Evolutionary conservation across 2,888 invertebrate genomes (phyloP).

Genomic region (Dione juno): DNA sequence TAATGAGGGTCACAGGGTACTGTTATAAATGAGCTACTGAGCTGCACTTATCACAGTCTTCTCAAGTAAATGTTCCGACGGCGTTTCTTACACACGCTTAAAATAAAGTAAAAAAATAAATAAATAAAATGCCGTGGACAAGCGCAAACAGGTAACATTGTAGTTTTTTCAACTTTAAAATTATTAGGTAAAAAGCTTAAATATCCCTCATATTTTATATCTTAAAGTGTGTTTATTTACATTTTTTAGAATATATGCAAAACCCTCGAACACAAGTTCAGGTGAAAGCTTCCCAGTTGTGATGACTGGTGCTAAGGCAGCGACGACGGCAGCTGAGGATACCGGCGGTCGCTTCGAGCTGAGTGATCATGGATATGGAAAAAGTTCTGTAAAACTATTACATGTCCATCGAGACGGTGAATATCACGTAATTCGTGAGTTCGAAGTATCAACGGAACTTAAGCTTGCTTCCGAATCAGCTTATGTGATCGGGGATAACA

Average conservation of each 20-base stretch:
- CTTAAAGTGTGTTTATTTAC: slow-evolving; percentile 6
- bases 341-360: slow-evolving; percentile 84
- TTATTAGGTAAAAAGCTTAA: background rate
- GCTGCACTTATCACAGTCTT: slow-evolving; percentile 59
- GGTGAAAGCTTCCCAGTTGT: slow-evolving; percentile 52
- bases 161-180: background rate
- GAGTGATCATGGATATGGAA: slow-evolving; percentile 88
- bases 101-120: slow-evolving; percentile 70
- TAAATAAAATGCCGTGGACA: slow-evolving; percentile 76
- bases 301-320: slow-evolving; percentile 46
- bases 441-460: slow-evolving; percentile 88
- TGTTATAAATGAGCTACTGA: slow-evolving; percentile 64
- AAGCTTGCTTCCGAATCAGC: slow-evolving; percentile 88
- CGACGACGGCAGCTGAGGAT: slow-evolving; percentile 71
- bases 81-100: slow-evolving; percentile 72
- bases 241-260: slow-evolving; percentile 75
- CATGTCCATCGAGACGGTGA: slow-evolving; percentile 87
- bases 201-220: background rate
- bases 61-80: slow-evolving; percentile 66
- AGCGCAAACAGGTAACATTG: slow-evolving; percentile 74
- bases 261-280: slow-evolving; percentile 74
- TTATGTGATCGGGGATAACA: slow-evolving; percentile 89
- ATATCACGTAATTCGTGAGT: slow-evolving; percentile 88
- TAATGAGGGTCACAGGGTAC: slow-evolving; percentile 73
- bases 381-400: slow-evolving; percentile 88